Evolutionary conservation across 2,888 invertebrate species (phyloP).

Genomic region (Laothoe populi): DNA sequence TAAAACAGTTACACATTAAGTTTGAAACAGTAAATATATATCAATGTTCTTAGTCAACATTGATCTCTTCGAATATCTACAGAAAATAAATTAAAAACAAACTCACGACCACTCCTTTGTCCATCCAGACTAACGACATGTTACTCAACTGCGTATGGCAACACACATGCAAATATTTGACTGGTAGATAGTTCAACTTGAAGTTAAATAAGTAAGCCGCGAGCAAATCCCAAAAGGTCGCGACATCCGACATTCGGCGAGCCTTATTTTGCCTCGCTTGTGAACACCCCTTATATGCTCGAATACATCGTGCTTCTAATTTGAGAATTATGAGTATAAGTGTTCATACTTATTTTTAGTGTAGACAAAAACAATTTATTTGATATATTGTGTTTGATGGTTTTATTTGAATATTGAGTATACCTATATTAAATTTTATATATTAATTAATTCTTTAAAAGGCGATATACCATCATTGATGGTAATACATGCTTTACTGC

Average conservation of each 20-base stretch:
- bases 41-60: background rate
- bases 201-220: constrained; percentile 75
- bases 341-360: no score
- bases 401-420: no score
- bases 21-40: no score
- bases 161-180: constrained; percentile 74
- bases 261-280: constrained; percentile 76
- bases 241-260: constrained; percentile 74
- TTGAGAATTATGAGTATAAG: no score
- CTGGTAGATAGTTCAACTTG: constrained; percentile 69
- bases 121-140: constrained; percentile 25
- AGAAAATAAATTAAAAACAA: constrained; percentile 14
- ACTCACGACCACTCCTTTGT: background rate
- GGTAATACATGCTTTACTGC: no score
- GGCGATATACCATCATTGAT: no score
- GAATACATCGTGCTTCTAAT: constrained; percentile 53
- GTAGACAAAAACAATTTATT: no score
- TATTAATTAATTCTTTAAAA: no score
- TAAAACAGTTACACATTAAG: no score
- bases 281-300: constrained; percentile 46
- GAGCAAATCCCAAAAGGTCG: constrained; percentile 76
- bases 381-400: no score
- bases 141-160: constrained; percentile 27
- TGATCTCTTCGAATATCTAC: background rate
- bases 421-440: no score